phyloP scores from a whole-genome alignment of 2,888 invertebrate genomes.

The Apotomis betuletana region DNA sequence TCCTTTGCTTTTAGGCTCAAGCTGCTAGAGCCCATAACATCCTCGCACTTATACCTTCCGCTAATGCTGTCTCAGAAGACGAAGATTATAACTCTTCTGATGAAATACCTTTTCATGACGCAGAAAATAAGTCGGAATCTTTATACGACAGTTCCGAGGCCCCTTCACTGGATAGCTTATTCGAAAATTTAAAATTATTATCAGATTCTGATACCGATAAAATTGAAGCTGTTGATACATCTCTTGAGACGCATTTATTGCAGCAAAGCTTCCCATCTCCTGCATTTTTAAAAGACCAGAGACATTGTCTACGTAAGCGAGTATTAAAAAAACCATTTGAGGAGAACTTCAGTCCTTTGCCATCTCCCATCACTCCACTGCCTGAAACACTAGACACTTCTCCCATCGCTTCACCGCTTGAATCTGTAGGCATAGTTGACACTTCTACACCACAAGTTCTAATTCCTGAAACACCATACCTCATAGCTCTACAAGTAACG shows the following conservation, averaged over 20 bases:
- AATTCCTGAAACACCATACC: background rate
- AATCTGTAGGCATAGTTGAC: background rate
- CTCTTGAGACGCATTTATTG: too few species aligned
- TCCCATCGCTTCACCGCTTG: background rate
- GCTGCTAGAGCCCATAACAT: too few species aligned
- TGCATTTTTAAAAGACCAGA: background rate
- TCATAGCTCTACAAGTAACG: background rate
- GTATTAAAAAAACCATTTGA: background rate
- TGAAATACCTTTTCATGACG: too few species aligned
- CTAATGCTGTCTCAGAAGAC: too few species aligned
- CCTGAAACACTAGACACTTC: background rate
- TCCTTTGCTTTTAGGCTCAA: too few species aligned
- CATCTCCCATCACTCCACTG: background rate
- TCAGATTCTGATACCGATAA: background rate
- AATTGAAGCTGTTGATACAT: background rate
- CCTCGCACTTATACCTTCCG: too few species aligned
- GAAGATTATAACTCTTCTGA: too few species aligned
- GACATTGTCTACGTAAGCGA: background rate
- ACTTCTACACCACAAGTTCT: background rate
- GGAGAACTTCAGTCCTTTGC: background rate
- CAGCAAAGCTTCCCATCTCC: background rate
- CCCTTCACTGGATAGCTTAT: background rate
- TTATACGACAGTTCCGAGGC: background rate
- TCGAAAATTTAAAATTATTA: conserved; percentile 1
- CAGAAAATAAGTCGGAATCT: too few species aligned